Percentiles rank a stretch among this genome's conserved stretches.
phyloP scores from a whole-genome alignment of 2,113 vertebrate genomes.

The Cygnus atratus region DNA sequence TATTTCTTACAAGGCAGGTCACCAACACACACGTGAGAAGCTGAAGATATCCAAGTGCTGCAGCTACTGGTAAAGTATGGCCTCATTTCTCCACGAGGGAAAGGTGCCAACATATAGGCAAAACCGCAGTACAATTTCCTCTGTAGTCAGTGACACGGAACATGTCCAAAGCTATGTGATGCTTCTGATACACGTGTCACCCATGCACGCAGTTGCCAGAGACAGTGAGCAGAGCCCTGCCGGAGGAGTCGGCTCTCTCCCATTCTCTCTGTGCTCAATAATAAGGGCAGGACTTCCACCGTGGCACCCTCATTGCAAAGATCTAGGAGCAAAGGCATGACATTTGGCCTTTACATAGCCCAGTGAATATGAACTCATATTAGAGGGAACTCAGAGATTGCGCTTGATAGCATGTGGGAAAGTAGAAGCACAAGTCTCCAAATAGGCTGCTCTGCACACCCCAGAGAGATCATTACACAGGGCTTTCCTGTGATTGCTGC shows the following conservation, averaged over 20 bases:
- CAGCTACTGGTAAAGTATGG: neutral
- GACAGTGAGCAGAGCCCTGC: neutral
- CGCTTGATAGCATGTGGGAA: conserved; percentile 6
- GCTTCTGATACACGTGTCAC: neutral
- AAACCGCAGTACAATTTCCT: neutral
- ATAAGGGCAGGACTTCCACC: neutral
- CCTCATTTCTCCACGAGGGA: neutral
- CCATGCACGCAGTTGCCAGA: neutral
- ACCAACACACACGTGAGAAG: neutral
- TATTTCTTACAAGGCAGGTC: neutral
- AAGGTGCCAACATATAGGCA: neutral
- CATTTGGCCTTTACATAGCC: conserved; percentile 17
- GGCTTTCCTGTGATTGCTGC: neutral
- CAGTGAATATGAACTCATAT: neutral
- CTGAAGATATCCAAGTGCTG: neutral
- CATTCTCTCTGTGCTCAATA: fast-evolving
- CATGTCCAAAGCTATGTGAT: neutral
- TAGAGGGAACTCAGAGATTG: neutral
- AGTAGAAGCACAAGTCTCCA: neutral
- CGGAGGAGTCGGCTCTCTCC: neutral
- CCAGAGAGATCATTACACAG: neutral
- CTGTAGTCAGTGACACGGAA: neutral
- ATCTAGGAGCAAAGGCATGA: neutral
- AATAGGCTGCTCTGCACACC: neutral
- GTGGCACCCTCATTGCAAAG: neutral